Evolutionary conservation across 1,140 invertebrate species (phyloP).

Genomic region (Drosophila arizonae): DNA sequence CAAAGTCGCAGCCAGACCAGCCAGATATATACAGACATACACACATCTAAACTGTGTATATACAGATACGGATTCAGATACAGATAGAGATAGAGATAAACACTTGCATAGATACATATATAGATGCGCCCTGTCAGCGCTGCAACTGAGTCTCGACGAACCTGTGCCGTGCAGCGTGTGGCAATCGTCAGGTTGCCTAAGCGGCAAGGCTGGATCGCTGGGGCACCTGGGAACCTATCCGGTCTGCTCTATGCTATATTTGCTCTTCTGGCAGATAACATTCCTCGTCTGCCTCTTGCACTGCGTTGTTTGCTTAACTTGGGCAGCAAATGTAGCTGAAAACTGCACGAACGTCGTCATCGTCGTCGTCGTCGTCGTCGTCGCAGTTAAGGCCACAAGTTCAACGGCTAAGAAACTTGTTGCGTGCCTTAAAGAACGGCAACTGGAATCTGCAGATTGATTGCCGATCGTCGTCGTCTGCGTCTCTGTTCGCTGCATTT

Average conservation of each 20-base stretch:
- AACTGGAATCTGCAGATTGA: constrained; percentile 74
- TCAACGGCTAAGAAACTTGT: constrained; percentile 66
- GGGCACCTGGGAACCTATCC: constrained; percentile 17
- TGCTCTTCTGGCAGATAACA: constrained; percentile 51
- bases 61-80: constrained; percentile 8
- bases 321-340: constrained; percentile 70
- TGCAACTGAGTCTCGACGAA: constrained; percentile 21
- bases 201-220: constrained; percentile 16
- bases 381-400: constrained; percentile 68
- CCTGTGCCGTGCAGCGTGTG: neutral
- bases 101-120: constrained; percentile 37
- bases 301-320: constrained; percentile 59
- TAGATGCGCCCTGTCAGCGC: constrained; percentile 31
- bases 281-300: constrained; percentile 29
- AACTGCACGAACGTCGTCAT: constrained; percentile 11
- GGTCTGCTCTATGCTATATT: constrained; percentile 27
- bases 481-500: constrained; percentile 49
- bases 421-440: constrained; percentile 58
- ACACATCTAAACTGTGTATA: constrained; percentile 37
- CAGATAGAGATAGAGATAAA: constrained; percentile 52
- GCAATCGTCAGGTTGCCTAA: constrained; percentile 43
- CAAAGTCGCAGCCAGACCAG: constrained; percentile 30
- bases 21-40: constrained; percentile 3
- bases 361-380: constrained; percentile 8
- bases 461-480: constrained; percentile 63